phyloP scores from a whole-genome alignment of 1,140 invertebrate species.

The Ceratina japonica region DNA sequence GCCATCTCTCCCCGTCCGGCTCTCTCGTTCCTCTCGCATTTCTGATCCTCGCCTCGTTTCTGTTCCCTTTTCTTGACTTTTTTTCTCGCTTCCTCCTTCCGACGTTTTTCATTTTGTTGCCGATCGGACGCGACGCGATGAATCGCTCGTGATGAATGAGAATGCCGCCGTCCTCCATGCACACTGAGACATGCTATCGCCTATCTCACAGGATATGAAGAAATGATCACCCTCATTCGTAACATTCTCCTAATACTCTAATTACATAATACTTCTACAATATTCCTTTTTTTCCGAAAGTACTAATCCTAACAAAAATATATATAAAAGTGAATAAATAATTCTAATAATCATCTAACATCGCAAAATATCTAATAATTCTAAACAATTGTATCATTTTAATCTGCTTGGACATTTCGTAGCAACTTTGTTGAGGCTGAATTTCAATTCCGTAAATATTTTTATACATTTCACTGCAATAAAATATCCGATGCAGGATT shows the following conservation, averaged over 20 bases:
- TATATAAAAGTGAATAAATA: too few relatives aligned
- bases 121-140: constrained; percentile 36
- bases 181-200: constrained; percentile 19
- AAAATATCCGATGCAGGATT: background rate
- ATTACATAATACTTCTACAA: too few relatives aligned
- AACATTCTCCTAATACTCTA: background rate
- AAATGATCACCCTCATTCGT: constrained; percentile 9
- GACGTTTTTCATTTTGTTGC: constrained; percentile 22
- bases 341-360: too few relatives aligned
- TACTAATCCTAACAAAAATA: too few relatives aligned
- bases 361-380: too few relatives aligned
- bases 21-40: background rate
- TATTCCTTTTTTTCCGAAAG: too few relatives aligned
- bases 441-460: too few relatives aligned
- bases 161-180: constrained; percentile 24
- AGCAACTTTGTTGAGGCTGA: too few relatives aligned
- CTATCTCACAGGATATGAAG: constrained; percentile 17
- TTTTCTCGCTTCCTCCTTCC: background rate
- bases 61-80: background rate
- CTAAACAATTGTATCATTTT: too few relatives aligned
- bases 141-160: constrained; percentile 53
- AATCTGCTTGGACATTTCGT: too few relatives aligned
- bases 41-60: background rate
- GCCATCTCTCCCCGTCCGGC: constrained; percentile 25
- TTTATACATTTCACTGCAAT: background rate